Evolutionary conservation across 1,140 invertebrate species (phyloP), one percentile per base, ranked within the genome.

Genomic region (Drosophila chauvacae): DNA sequence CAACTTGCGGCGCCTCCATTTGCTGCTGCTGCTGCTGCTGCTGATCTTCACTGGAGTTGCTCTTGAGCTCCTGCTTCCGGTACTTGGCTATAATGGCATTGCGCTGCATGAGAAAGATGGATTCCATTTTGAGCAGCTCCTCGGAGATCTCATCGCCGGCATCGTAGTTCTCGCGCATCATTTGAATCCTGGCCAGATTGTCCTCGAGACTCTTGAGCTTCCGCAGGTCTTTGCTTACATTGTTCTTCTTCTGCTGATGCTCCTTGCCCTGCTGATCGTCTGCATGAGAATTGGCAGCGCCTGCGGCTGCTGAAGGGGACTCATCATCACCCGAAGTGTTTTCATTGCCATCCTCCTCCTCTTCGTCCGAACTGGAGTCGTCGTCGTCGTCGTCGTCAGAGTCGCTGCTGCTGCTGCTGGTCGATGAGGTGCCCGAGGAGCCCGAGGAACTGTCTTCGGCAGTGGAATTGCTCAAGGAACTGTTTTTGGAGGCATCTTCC

Each of bases 21-120:
- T n/a, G 41, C 0, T 37, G 26, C 57, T 68, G 26, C 7, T n/a
- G 41, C 0, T 37, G 26, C 57, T 68, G 26, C 7, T 55, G 26
- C 26, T 26, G 26, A 42, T 80, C 70, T 13, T 72, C 79, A 16
- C 28, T 26, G 16, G 56, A n/a, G 23, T 14, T 26, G 10, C 56
- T 41, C 28, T 90, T 90, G 0, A 85, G 66, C 11, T 90, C 76
- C 7, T 76, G 65, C 13, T 90, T 91, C 7, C 81, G 79, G 74
- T 92, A 92, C 50, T 92, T 92, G 28, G 90, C 81, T 68, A 92
- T 77, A 2, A 92, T 92, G 16, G 91, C 79, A n/a, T 91, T 92
- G 42, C 86, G 86, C 13, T 92, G 91, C 61, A 80, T 79, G 2
- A 92, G 55, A 42, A 92, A 90, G 7, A 92, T 39, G 5, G 83